These are phyloP conservation scores for Eclectus roratus DNA, from an alignment of 2,113 vertebrate species.

Conservation along the genomic window DNA sequence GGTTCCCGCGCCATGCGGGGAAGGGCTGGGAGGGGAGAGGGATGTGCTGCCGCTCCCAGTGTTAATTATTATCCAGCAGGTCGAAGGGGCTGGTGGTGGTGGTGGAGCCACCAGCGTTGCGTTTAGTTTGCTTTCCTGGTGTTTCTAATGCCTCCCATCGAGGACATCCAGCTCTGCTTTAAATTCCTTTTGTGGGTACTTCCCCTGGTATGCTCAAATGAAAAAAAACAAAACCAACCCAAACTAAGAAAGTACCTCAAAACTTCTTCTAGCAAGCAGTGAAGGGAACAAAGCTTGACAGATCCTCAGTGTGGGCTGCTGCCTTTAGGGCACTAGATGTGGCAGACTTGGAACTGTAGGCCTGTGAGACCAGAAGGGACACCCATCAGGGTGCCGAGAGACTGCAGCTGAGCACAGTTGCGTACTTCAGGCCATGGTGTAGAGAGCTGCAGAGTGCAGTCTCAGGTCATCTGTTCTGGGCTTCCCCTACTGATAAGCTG, in stretches of 20 bases:
- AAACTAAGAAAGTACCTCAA: not conserved
- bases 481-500: not conserved
- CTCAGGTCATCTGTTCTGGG: not conserved
- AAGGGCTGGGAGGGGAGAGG: slow-evolving; percentile 29
- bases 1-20: not conserved
- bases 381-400: rapidly evolving
- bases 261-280: not conserved
- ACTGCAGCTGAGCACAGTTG: not conserved
- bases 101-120: not conserved
- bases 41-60: not conserved
- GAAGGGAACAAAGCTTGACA: not conserved
- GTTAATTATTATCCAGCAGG: slow-evolving; percentile 16
- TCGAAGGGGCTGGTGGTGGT: not conserved
- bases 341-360: rapidly evolving
- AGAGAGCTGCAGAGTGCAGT: not conserved
- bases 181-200: not conserved
- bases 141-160: not conserved
- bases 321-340: not conserved
- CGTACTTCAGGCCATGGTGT: not conserved
- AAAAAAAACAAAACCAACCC: not conserved
- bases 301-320: not conserved
- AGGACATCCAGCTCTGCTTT: not conserved
- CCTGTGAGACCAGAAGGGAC: rapidly evolving
- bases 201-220: not conserved
- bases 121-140: not conserved